A percentile compares a stretch with the other conserved stretches of the same genome.
These are phyloP conservation scores for Troides helena DNA, from an alignment of 2,888 invertebrate genomes.

Conservation along the genomic window DNA sequence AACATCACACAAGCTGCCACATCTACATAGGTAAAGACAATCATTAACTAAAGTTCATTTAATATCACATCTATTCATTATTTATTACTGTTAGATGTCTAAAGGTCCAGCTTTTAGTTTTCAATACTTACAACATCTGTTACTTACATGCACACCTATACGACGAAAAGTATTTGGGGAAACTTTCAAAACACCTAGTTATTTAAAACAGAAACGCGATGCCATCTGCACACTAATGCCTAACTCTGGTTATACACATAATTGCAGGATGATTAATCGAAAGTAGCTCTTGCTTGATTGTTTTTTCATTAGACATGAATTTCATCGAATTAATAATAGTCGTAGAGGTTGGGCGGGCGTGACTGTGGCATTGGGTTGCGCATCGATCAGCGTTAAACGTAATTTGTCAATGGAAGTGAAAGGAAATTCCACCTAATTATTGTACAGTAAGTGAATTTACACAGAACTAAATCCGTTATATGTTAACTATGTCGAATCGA, in stretches of 20 bases:
- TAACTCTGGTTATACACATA: conserved; percentile 54
- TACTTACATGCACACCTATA: conserved; percentile 44
- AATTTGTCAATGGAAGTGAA: conserved; percentile 28
- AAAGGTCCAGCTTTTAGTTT: conserved; percentile 37
- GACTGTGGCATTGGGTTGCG: conserved; percentile 51
- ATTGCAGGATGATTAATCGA: conserved; percentile 57
- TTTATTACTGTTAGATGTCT: conserved; percentile 45
- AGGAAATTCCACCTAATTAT: conserved; percentile 22
- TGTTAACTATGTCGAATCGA: conserved; percentile 23
- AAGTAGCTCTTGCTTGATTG: conserved; percentile 62
- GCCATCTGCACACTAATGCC: conserved; percentile 35
- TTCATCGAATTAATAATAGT: conserved; percentile 60
- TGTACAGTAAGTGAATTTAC: conserved; percentile 34
- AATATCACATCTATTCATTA: conserved; percentile 47
- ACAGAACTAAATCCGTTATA: conserved; percentile 40
- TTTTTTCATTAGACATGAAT: conserved; percentile 58
- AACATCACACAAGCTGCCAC: conserved; percentile 69
- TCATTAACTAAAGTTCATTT: conserved; percentile 50
- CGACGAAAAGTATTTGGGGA: conserved; percentile 17
- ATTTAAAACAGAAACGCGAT: conserved; percentile 24
- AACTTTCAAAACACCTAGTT: conserved; percentile 27
- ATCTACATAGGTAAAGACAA: conserved; percentile 63
- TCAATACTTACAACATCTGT: conserved; percentile 41
- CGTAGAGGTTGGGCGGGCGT: conserved; percentile 50
- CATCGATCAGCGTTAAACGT: conserved; percentile 50